phyloP scores from a whole-genome alignment of 1,140 invertebrate species.

The Anastrepha obliqua region DNA sequence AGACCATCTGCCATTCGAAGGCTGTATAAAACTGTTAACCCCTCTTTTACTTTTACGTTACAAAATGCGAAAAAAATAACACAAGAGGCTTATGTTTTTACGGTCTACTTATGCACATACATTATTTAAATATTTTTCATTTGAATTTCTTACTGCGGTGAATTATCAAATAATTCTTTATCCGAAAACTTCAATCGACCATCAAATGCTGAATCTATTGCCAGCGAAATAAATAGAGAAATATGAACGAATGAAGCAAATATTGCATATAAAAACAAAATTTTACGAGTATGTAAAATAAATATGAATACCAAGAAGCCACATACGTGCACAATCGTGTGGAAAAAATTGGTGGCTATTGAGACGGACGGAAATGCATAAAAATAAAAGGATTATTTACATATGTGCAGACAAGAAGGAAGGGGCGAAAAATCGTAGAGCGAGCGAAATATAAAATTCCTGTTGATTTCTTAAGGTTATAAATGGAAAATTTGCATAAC shows the following conservation, averaged over 20 bases:
- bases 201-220: not conserved
- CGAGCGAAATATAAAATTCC: not conserved
- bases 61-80: no score
- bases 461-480: not conserved
- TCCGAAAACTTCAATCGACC: not conserved
- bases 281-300: not conserved
- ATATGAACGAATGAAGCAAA: not conserved
- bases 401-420: not conserved
- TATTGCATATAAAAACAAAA: not conserved
- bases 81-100: no score
- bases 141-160: not conserved
- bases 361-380: not conserved
- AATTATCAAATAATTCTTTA: not conserved
- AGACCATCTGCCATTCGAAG: no score
- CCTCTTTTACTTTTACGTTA: no score
- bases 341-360: not conserved
- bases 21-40: no score
- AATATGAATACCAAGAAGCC: not conserved
- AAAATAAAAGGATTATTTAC: not conserved
- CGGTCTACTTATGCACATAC: no score
- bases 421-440: no score
- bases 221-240: not conserved
- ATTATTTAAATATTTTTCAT: no score
- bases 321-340: not conserved
- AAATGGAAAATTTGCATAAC: not conserved